Evolutionary conservation across 2,888 invertebrate genomes (phyloP).

Genomic region (Steinernema hermaphroditum): DNA sequence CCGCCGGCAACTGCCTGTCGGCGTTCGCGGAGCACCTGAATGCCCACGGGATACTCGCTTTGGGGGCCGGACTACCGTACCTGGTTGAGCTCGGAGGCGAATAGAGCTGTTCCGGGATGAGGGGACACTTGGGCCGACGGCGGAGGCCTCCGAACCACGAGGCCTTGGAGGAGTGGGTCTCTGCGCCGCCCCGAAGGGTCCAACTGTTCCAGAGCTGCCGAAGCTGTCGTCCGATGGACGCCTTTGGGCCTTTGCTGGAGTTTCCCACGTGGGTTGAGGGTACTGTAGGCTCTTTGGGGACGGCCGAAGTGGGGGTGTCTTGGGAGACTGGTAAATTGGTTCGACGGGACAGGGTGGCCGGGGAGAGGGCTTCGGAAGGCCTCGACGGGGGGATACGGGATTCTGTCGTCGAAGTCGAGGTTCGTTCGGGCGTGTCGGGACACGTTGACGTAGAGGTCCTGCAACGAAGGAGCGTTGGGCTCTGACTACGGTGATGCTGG

Average conservation of each 20-base stretch:
- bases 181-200: conserved; percentile 11
- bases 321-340: conserved; percentile 28
- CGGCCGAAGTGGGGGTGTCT: neutral
- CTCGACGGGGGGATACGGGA: conserved; percentile 9
- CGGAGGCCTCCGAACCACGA: conserved; percentile 1
- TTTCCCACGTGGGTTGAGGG: neutral
- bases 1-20: conserved; percentile 20
- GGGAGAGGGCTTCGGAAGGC: neutral
- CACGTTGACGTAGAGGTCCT: conserved; percentile 24
- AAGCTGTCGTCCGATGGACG: conserved; percentile 28
- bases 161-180: neutral
- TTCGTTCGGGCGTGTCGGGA: conserved; percentile 12
- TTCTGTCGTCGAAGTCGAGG: conserved; percentile 30
- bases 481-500: neutral
- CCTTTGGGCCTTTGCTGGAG: neutral
- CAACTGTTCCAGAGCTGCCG: conserved; percentile 10
- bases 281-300: conserved; percentile 14
- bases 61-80: too few species aligned
- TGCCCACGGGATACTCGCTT: too few species aligned
- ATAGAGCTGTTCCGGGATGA: conserved; percentile 12
- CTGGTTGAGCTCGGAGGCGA: conserved; percentile 23
- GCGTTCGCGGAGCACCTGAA: conserved; percentile 12
- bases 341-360: neutral
- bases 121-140: conserved; percentile 1
- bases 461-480: neutral